Percentiles rank a stretch among this genome's conserved stretches.
phyloP scores from a whole-genome alignment of 2,888 invertebrate species.

The Entomobrya multifasciata region DNA sequence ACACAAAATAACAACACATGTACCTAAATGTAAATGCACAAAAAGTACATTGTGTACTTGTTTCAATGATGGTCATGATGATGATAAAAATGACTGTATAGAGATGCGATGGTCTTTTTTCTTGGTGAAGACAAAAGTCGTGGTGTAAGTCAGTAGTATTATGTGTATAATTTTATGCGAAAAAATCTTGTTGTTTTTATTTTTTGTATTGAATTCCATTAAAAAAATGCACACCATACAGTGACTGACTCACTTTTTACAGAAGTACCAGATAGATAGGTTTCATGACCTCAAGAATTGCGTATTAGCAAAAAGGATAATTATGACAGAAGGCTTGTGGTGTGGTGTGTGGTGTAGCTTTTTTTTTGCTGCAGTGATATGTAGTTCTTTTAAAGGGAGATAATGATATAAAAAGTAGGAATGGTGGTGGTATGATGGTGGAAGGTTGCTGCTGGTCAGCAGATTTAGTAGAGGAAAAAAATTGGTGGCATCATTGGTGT shows the following conservation, averaged over 20 bases:
- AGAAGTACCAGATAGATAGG: constrained; percentile 8
- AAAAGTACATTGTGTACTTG: background rate
- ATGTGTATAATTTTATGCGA: no score
- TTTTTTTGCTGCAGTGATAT: no score
- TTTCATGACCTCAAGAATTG: constrained; percentile 62
- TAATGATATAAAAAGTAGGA: constrained; percentile 24
- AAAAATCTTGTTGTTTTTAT: background rate
- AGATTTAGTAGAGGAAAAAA: no score
- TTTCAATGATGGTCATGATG: background rate
- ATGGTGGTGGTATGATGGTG: constrained; percentile 9
- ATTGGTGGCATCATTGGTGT: no score
- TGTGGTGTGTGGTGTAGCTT: no score
- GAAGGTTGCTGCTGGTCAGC: constrained; percentile 21
- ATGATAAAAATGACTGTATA: constrained; percentile 17
- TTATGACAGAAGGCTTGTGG: constrained; percentile 4
- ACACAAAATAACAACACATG: background rate
- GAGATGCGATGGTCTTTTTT: no score
- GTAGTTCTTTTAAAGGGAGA: constrained; percentile 18
- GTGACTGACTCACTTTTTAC: constrained; percentile 35
- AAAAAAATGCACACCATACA: constrained; percentile 40
- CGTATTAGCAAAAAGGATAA: constrained; percentile 24
- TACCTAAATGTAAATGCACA: no score
- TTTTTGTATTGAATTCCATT: constrained; percentile 22
- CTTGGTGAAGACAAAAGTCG: no score
- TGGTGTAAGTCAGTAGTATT: background rate